Base-by-base conservation (phyloP, 1,140 invertebrate species). In the Apis laboriosa region DNA sequence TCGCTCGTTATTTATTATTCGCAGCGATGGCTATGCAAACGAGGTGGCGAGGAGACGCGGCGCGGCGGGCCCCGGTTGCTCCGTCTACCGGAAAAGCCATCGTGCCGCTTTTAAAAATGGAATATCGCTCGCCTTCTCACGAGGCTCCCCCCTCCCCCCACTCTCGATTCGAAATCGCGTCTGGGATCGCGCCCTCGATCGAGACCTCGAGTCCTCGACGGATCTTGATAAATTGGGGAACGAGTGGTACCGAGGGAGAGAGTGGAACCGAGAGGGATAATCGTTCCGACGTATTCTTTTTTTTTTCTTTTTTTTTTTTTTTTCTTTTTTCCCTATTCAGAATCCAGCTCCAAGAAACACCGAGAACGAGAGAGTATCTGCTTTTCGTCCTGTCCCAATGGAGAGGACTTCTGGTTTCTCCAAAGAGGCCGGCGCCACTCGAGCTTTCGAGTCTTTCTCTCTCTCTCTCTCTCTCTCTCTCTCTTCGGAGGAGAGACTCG, bases 1-100 rank as follows among this genome's bases (percentile, higher is more conserved):
- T 58, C 34, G 67, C 83, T 86, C 75, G 34, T 75, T 87, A 85
- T 87, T 88, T 77, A 78, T 83, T 83, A 77, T 80, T 85, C 67
- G 77, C 74, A 60, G 77, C 70, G 82, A 61, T 84, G 70, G 34
- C 79, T 88, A 87, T 85, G 87, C 80, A 87, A 88, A 87, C 86
- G 80, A 88, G 34, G 86, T 63, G 28, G 61, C 17, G n/a, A 64
- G 63, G 21, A 17, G 28, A 43, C 61, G 61, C 61, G 61, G 24
- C 61, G 9, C 61, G 12, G 24, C 66, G 71, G 73, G 24, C 63
- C 70, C 64, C 73, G 24, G 43, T 77, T 77, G 80, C 74, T 82
- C 64, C 73, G 63, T 77, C 80, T 77, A 85, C 43, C 84, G 81
- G 74, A 67, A 86, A 80, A 86, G 71, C 77, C 49, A 73, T 64